Conservation (phyloP, 2,113 vertebrate genomes). For the Stigmatopora nigra region DNA sequence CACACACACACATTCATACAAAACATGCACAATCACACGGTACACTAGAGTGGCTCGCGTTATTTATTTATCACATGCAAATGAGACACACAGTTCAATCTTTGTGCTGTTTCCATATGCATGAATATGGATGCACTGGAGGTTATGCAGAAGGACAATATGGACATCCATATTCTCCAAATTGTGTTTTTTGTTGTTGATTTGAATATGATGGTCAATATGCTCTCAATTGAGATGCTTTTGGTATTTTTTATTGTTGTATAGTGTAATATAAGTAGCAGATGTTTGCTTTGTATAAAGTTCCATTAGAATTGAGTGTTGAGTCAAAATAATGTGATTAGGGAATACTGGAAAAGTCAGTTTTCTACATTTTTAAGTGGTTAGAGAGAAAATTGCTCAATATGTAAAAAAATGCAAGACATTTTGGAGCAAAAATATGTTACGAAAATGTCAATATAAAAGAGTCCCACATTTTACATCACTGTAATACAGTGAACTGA, state of each 20-base stretch:
- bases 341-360: no score
- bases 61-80: constrained; percentile 76
- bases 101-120: constrained; percentile 24
- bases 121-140: constrained; percentile 51
- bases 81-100: constrained; percentile 50
- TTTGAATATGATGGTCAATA: not conserved
- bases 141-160: not conserved
- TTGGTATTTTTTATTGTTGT: not conserved
- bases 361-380: no score
- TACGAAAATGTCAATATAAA: no score
- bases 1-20: constrained; percentile 17
- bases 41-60: constrained; percentile 57
- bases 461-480: no score
- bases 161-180: not conserved
- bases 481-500: no score
- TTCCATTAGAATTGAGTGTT: no score
- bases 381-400: no score
- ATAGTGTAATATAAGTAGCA: not conserved
- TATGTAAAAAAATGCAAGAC: no score
- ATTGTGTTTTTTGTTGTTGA: not conserved
- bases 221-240: not conserved
- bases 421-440: no score
- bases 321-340: no score
- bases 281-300: no score
- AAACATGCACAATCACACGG: constrained; percentile 31